phyloP scores from a whole-genome alignment of 2,113 vertebrate genomes.

The Columbina picui region DNA sequence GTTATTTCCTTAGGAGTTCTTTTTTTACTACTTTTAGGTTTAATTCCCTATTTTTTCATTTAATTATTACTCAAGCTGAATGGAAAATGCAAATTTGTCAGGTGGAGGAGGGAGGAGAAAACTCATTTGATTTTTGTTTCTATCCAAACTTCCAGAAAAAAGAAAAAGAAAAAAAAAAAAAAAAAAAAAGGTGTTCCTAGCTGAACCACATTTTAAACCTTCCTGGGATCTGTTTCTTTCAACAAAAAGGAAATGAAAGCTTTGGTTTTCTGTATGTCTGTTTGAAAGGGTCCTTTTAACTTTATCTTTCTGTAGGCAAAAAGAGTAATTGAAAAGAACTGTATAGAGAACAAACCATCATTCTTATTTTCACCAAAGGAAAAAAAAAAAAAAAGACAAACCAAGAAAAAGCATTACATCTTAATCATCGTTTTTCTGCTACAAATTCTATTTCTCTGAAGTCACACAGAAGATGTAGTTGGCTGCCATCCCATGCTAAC shows the following conservation, averaged over 20 bases:
- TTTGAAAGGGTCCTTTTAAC: slow-evolving; percentile 5
- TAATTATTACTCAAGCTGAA: neutral
- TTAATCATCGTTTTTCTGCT: neutral
- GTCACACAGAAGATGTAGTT: neutral
- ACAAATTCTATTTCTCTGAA: neutral
- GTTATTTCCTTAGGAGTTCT: neutral
- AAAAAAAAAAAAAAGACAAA: neutral
- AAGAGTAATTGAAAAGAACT: neutral
- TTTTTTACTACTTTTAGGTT: neutral
- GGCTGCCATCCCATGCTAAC: neutral
- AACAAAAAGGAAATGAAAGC: neutral
- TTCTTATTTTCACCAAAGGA: neutral
- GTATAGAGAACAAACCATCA: neutral
- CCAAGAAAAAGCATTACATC: neutral
- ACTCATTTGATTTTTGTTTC: neutral
- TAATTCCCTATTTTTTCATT: neutral
- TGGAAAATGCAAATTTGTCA: neutral
- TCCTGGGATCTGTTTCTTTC: neutral
- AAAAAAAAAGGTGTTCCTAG: neutral
- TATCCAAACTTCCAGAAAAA: neutral
- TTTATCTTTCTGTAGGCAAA: slow-evolving; percentile 9
- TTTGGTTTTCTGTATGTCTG: neutral
- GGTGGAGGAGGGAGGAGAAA: neutral
- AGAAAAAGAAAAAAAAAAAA: neutral
- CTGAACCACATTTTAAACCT: neutral